These are phyloP conservation scores for Aphelenchoides avenae DNA, from an alignment of 1,140 invertebrate species.

Conservation along the genomic window DNA sequence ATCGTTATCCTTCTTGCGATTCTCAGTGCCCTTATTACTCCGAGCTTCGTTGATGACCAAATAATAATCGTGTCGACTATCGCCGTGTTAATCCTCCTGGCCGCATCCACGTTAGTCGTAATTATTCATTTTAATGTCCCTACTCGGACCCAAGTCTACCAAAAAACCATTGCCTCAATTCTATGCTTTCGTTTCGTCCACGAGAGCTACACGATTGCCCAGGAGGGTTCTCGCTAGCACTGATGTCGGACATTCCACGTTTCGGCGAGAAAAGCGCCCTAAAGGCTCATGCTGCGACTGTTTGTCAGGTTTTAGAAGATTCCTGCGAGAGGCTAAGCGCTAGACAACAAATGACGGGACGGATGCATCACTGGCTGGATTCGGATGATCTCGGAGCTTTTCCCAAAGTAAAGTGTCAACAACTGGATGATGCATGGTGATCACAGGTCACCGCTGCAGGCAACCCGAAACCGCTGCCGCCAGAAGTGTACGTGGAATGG, in stretches of 20 bases:
- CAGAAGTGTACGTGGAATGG: too few species aligned
- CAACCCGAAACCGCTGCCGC: too few species aligned
- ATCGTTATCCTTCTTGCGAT: slow-evolving; percentile 12
- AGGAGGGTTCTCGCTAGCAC: slow-evolving; percentile 2
- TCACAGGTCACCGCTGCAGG: too few species aligned
- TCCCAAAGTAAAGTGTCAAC: too few species aligned
- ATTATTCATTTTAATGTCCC: background rate
- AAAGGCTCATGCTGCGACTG: too few species aligned
- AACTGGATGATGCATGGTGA: too few species aligned
- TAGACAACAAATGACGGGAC: too few species aligned
- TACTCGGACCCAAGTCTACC: background rate
- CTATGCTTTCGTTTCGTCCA: slow-evolving; percentile 16
- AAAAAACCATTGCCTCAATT: background rate
- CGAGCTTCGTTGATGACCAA: slow-evolving; percentile 14
- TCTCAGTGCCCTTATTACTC: slow-evolving; percentile 6
- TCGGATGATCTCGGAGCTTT: too few species aligned
- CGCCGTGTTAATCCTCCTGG: slow-evolving; percentile 3
- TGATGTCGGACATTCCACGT: slow-evolving; percentile 22
- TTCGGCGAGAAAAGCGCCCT: too few species aligned
- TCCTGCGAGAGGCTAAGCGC: too few species aligned
- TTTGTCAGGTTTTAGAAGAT: too few species aligned
- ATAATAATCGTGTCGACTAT: background rate
- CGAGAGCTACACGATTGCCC: slow-evolving; percentile 18
- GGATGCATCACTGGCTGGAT: too few species aligned
- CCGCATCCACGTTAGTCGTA: slow-evolving; percentile 5